These are phyloP conservation scores for Sakesphorus luctuosus DNA, from an alignment of 2,113 vertebrate species.

Conservation along the genomic window DNA sequence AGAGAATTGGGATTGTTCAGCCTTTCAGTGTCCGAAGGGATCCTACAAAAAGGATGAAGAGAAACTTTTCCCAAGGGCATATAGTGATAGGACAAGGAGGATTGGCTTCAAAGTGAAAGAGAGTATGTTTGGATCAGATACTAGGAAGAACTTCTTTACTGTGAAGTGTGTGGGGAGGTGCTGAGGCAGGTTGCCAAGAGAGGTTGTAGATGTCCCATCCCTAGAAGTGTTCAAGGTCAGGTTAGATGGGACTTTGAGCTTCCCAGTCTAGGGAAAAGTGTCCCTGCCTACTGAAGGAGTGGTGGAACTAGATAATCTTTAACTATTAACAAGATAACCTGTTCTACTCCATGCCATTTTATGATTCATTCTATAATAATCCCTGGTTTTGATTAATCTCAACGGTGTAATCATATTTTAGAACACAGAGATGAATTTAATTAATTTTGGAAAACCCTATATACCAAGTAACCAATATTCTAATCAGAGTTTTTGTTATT, in stretches of 20 bases:
- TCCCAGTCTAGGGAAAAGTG: neutral
- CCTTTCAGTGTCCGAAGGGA: neutral
- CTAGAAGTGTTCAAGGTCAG: neutral
- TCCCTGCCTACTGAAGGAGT: neutral
- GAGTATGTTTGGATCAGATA: neutral
- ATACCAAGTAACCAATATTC: neutral
- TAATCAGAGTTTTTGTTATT: neutral
- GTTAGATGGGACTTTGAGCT: neutral
- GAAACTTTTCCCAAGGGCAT: neutral
- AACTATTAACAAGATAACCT: neutral
- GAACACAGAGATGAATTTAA: neutral
- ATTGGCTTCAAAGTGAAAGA: neutral
- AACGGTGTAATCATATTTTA: neutral
- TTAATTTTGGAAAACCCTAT: neutral
- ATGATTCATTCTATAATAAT: neutral
- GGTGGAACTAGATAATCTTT: neutral
- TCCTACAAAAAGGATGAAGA: neutral
- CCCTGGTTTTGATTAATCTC: neutral
- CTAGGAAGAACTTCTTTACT: neutral
- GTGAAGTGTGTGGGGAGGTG: neutral
- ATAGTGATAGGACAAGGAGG: neutral
- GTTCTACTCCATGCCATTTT: neutral
- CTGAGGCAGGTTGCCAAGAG: neutral
- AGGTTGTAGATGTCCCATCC: neutral
- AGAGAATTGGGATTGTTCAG: neutral